These are phyloP conservation scores for Bothrops jararaca DNA, from an alignment of 2,113 vertebrate species.

Conservation along the genomic window DNA sequence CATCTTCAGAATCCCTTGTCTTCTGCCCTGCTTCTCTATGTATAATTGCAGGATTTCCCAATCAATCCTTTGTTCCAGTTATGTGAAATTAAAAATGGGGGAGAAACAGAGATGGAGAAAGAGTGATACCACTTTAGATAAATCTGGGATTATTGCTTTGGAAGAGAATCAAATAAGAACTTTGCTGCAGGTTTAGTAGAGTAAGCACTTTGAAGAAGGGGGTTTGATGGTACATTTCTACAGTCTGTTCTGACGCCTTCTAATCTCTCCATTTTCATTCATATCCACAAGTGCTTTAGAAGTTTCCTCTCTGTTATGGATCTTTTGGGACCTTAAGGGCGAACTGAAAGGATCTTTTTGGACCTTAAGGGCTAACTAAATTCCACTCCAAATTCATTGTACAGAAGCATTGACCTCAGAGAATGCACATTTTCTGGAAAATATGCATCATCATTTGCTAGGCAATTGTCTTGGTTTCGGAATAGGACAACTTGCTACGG, in stretches of 20 bases:
- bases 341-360: not conserved
- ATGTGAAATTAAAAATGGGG: no score
- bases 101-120: no score
- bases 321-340: not conserved
- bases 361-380: not conserved
- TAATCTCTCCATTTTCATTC: not conserved
- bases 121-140: not conserved
- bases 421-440: not conserved
- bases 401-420: not conserved
- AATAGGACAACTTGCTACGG: not conserved
- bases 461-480: not conserved
- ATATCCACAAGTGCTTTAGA: not conserved
- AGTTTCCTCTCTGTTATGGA: not conserved
- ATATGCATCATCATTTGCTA: not conserved
- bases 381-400: not conserved
- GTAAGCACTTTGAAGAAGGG: not conserved
- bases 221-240: not conserved
- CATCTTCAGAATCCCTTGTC: not conserved
- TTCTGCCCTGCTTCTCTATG: not conserved
- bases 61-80: not conserved
- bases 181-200: not conserved
- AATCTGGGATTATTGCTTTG: not conserved
- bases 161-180: not conserved
- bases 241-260: not conserved
- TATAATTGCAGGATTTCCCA: not conserved